Conservation (phyloP, 2,113 vertebrate species). For the Diphyllodes magnificus region DNA sequence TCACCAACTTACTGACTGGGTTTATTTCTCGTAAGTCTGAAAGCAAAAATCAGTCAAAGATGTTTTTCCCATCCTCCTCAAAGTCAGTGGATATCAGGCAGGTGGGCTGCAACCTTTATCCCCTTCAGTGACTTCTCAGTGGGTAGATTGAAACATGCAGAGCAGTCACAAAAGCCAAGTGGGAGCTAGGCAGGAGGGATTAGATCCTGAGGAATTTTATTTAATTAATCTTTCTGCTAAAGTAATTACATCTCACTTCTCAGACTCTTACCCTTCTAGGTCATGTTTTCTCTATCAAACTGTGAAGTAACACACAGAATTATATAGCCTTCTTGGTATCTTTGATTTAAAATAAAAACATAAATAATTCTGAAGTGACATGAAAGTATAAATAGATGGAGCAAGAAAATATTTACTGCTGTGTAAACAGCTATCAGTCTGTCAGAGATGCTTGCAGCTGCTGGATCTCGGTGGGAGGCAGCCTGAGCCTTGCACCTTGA, state of each 20-base stretch:
- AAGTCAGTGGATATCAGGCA: background rate
- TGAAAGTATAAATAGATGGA: background rate
- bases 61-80: background rate
- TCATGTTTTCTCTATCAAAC: slow-evolving; percentile 20
- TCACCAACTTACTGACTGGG: background rate
- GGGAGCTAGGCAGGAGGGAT: background rate
- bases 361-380: background rate
- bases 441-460: background rate
- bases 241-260: background rate
- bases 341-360: background rate
- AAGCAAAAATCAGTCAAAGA: background rate
- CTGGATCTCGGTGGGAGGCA: background rate
- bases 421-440: background rate
- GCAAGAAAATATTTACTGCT: slow-evolving; percentile 9
- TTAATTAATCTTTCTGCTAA: slow-evolving; percentile 36
- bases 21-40: background rate
- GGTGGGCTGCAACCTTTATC: background rate
- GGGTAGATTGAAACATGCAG: background rate
- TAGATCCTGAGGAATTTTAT: slow-evolving; percentile 29
- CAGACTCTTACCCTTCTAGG: background rate
- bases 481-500: background rate
- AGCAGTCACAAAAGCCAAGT: slow-evolving; percentile 23
- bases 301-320: background rate
- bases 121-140: background rate
- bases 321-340: background rate